phyloP scores from a whole-genome alignment of 2,113 vertebrate species.

The Dasypus novemcinctus region DNA sequence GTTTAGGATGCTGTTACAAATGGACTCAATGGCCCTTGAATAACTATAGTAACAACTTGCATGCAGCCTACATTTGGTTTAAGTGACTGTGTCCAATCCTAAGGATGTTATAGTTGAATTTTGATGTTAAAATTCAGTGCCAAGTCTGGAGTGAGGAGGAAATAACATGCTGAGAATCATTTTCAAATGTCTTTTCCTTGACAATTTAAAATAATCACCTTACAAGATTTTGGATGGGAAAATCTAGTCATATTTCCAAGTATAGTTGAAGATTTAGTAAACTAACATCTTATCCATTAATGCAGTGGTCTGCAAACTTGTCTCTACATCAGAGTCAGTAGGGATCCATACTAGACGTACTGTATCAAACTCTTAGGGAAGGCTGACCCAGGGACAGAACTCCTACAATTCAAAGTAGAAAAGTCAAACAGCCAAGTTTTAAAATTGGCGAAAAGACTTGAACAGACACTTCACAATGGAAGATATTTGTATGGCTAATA shows the following conservation, averaged over 20 bases:
- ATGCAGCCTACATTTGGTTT: neutral
- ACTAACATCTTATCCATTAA: neutral
- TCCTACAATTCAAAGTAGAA: neutral
- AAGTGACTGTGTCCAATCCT: neutral
- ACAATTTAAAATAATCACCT: neutral
- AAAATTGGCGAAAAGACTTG: neutral
- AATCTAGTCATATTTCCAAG: neutral
- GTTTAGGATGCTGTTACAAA: neutral
- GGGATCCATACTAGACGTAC: neutral
- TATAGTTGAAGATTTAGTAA: neutral
- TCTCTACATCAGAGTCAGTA: neutral
- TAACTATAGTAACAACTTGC: neutral
- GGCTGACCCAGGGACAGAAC: neutral
- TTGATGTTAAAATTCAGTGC: neutral
- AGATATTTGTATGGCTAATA: neutral
- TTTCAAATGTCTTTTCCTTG: constrained; percentile 2
- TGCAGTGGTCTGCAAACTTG: neutral
- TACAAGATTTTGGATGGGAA: neutral
- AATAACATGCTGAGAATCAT: neutral
- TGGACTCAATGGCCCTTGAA: neutral
- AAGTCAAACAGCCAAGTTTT: neutral
- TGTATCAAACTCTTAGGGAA: neutral
- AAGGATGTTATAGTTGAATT: neutral
- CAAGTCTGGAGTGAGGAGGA: neutral
- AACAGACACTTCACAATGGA: neutral